phyloP scores from a whole-genome alignment of 2,797 vertebrate species.

The Sorex maritimensis region DNA sequence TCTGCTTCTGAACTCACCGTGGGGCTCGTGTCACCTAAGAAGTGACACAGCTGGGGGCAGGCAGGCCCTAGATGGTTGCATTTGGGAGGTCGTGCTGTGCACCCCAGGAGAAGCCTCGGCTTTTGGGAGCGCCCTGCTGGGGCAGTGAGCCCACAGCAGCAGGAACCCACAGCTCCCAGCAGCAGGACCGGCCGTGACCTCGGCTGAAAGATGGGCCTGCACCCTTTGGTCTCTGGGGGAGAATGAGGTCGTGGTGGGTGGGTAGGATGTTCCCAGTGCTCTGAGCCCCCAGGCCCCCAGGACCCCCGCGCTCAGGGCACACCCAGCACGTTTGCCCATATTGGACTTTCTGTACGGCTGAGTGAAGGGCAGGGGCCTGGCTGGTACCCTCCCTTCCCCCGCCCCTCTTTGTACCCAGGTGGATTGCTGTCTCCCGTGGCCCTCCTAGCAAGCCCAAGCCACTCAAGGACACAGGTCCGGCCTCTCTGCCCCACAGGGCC shows the following conservation, averaged over 20 bases:
- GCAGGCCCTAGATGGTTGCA: no score
- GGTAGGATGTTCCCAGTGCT: neutral
- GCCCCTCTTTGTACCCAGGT: neutral
- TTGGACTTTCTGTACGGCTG: neutral
- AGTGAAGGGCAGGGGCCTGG: neutral
- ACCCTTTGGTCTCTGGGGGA: neutral
- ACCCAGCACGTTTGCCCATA: neutral
- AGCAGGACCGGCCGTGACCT: neutral
- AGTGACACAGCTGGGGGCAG: neutral
- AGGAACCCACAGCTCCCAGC: neutral
- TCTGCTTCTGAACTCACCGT: neutral
- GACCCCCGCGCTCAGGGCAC: neutral
- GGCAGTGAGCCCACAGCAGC: no score
- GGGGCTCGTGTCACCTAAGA: neutral
- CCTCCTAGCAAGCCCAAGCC: neutral
- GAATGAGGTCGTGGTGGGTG: neutral
- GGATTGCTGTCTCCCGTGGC: neutral
- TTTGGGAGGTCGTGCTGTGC: neutral
- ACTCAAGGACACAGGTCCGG: neutral
- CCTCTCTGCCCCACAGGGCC: neutral
- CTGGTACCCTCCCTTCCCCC: neutral
- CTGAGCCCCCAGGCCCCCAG: neutral
- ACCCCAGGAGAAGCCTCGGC: neutral
- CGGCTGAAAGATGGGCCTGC: no score
- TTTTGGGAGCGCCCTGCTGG: neutral